These are phyloP conservation scores for Campaea margaritaria DNA, from an alignment of 2,888 invertebrate genomes.

Conservation along the genomic window DNA sequence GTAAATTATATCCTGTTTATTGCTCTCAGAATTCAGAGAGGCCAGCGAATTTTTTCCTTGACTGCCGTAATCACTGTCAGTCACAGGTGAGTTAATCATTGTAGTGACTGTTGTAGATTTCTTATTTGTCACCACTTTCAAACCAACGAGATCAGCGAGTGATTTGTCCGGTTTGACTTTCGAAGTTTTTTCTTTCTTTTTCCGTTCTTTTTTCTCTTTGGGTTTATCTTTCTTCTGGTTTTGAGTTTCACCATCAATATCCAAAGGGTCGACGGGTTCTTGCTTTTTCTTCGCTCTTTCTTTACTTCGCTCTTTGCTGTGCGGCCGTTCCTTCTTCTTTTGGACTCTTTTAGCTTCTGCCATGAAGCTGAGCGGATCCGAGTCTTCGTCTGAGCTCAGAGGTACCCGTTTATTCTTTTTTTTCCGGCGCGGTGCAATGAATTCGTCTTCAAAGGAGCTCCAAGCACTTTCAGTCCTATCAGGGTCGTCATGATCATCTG, in stretches of 20 bases:
- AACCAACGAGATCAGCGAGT: constrained; percentile 63
- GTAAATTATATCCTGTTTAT: constrained; percentile 57
- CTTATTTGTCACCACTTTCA: constrained; percentile 58
- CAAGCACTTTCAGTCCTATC: constrained; percentile 57
- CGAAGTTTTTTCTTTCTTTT: constrained; percentile 47
- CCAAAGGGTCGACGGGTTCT: constrained; percentile 33
- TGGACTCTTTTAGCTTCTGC: constrained; percentile 56
- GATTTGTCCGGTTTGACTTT: constrained; percentile 43
- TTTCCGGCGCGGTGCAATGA: constrained; percentile 45
- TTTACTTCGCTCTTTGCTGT: constrained; percentile 69
- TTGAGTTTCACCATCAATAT: constrained; percentile 24
- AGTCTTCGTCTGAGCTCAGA: constrained; percentile 55
- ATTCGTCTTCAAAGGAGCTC: constrained; percentile 46
- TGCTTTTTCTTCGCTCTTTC: constrained; percentile 50
- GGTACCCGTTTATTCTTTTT: constrained; percentile 53
- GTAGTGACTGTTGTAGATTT: constrained; percentile 22
- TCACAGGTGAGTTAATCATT: constrained; percentile 37
- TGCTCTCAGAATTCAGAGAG: constrained; percentile 55
- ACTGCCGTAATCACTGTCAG: constrained; percentile 63
- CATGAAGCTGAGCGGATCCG: constrained; percentile 65
- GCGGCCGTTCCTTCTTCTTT: constrained; percentile 66
- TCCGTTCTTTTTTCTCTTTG: constrained; percentile 45
- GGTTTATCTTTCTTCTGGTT: constrained; percentile 44
- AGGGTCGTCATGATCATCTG: constrained; percentile 48
- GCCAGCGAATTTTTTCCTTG: constrained; percentile 63